phyloP scores from a whole-genome alignment of 2,888 invertebrate genomes.

The Morpho helenor region DNA sequence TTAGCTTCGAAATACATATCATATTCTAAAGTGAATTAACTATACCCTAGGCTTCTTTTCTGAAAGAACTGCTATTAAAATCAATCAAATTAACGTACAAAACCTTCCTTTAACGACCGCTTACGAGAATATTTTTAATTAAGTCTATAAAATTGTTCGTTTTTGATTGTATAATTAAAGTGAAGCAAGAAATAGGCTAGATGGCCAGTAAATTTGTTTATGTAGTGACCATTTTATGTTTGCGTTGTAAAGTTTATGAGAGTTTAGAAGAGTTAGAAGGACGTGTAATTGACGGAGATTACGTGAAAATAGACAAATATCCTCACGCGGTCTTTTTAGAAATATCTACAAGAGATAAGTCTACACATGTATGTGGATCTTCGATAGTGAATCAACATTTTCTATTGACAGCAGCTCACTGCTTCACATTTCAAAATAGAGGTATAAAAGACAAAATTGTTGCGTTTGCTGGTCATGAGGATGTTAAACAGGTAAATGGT shows the following conservation, averaged over 20 bases:
- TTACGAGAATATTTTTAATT: conserved; percentile 3
- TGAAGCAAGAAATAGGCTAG: conserved; percentile 1
- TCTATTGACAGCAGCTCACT: conserved; percentile 41
- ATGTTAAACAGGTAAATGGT: conserved; percentile 27
- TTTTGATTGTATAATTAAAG: conserved; percentile 4
- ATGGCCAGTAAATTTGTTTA: conserved; percentile 10
- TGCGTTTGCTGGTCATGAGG: conserved; percentile 32
- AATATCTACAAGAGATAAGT: conserved; percentile 6
- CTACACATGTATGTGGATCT: conserved; percentile 33
- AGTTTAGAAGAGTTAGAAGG: conserved; percentile 19
- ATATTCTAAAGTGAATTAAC: too few species aligned
- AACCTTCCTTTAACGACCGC: conserved; percentile 10
- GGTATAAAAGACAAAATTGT: conserved; percentile 11
- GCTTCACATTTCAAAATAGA: conserved; percentile 26
- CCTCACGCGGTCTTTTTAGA: conserved; percentile 35
- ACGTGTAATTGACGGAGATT: conserved; percentile 31
- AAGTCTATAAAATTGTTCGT: conserved; percentile 13
- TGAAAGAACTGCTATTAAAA: background rate
- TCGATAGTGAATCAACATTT: conserved; percentile 39
- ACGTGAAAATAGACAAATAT: conserved; percentile 26
- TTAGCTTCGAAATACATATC: too few species aligned
- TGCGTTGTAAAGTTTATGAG: conserved; percentile 4
- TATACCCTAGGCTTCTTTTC: too few species aligned
- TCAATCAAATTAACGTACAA: background rate
- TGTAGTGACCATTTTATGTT: conserved; percentile 12